phyloP scores from a whole-genome alignment of 64 coral and sea anemone species.

The Pocillopora verrucosa region DNA sequence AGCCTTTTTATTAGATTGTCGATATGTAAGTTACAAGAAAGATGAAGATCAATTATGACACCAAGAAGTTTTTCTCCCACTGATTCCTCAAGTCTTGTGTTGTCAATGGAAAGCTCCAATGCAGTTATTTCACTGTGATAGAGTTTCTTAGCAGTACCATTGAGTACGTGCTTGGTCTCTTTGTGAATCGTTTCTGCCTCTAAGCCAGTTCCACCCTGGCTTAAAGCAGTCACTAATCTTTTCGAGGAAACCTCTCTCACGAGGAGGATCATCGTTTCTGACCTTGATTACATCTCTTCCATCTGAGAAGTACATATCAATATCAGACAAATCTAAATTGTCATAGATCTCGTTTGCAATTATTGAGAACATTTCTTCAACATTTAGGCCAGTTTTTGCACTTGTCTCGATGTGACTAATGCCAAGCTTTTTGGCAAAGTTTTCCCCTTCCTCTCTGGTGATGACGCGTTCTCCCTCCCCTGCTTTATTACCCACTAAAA shows the following conservation, averaged over 20 bases:
- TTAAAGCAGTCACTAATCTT: too few species aligned
- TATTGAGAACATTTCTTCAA: neutral
- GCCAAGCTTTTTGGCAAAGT: neutral
- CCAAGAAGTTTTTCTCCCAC: too few species aligned
- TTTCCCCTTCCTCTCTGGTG: neutral
- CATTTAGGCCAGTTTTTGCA: neutral
- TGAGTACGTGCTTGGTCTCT: too few species aligned
- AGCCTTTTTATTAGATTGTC: too few species aligned
- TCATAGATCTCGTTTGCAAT: slow-evolving; percentile 10
- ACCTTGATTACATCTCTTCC: neutral
- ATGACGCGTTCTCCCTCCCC: neutral
- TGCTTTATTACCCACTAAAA: slow-evolving; percentile 41
- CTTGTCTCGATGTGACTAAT: slow-evolving; percentile 3
- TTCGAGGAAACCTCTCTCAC: neutral
- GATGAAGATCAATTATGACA: too few species aligned
- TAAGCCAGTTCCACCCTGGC: too few species aligned
- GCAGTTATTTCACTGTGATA: too few species aligned
- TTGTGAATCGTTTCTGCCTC: neutral
- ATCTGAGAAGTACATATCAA: neutral
- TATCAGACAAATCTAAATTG: slow-evolving; percentile 14
- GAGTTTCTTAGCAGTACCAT: too few species aligned
- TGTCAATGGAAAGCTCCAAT: too few species aligned
- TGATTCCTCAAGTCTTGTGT: too few species aligned
- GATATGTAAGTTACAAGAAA: too few species aligned
- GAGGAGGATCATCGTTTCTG: neutral